Percentiles rank a stretch among this genome's conserved stretches.
These are phyloP conservation scores for Drosophila mauritiana DNA, from an alignment of 1,140 invertebrate species.

Conservation along the genomic window DNA sequence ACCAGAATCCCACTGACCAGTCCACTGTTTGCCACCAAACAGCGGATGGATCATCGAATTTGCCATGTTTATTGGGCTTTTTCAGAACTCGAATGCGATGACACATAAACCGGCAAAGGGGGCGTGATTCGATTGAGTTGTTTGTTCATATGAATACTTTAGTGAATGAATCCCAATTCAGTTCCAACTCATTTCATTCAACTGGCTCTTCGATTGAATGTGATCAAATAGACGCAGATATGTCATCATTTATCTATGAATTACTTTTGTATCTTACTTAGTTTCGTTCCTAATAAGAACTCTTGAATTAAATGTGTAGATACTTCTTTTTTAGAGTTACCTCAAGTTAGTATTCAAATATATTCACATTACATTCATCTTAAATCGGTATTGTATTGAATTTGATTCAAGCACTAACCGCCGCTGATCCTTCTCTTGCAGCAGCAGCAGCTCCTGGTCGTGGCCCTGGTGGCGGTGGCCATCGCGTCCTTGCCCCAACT, in stretches of 20 bases:
- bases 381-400: no score
- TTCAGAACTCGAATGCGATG: conserved; percentile 5
- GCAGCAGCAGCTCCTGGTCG: conserved; percentile 47
- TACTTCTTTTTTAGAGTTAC: no score
- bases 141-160: neutral
- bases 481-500: conserved; percentile 39
- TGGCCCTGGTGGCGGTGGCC: conserved; percentile 54
- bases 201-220: neutral
- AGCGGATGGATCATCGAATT: neutral
- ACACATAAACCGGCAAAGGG: conserved; percentile 3
- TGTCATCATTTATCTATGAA: no score
- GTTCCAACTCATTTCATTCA: neutral
- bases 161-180: no score
- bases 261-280: no score
- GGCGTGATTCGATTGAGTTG: neutral
- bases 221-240: no score
- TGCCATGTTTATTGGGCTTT: neutral
- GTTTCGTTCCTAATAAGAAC: no score
- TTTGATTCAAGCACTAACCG: no score
- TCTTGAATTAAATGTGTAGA: no score
- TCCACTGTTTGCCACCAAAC: conserved; percentile 29
- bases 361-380: no score
- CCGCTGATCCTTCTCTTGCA: conserved; percentile 12
- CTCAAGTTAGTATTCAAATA: no score
- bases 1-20: conserved; percentile 20